phyloP scores from a whole-genome alignment of 2,888 invertebrate genomes.

The Leptura quadrifasciata region DNA sequence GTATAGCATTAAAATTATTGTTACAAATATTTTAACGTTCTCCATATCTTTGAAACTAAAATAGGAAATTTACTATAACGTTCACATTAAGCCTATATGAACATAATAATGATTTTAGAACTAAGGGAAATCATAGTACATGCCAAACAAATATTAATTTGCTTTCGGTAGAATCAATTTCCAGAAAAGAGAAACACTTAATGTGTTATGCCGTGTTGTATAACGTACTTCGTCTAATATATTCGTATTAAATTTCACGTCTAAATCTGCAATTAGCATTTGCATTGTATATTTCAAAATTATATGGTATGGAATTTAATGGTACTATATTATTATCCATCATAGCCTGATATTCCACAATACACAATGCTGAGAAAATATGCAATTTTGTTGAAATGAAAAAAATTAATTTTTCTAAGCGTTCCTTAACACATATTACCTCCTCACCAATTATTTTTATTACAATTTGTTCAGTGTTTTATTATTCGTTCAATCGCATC shows the following conservation, averaged over 20 bases:
- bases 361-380: slow-evolving; percentile 6
- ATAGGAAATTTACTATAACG: no score
- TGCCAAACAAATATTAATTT: background rate
- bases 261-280: slow-evolving; percentile 58
- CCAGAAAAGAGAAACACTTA: slow-evolving; percentile 30
- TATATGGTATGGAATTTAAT: slow-evolving; percentile 56
- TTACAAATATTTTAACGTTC: no score
- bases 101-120: background rate
- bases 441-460: background rate
- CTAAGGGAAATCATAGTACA: background rate
- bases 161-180: background rate
- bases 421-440: background rate
- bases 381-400: background rate
- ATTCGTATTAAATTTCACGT: slow-evolving; percentile 59
- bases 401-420: background rate
- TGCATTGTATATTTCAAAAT: slow-evolving; percentile 58
- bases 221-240: slow-evolving; percentile 52
- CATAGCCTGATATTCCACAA: slow-evolving; percentile 11
- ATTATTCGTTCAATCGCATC: slow-evolving; percentile 2
- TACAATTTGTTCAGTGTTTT: background rate
- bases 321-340: slow-evolving; percentile 40
- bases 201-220: slow-evolving; percentile 38
- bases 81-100: no score
- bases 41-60: no score
- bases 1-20: no score